Conservation (phyloP, 2,797 vertebrate species). For the Apodemus agrarius region DNA sequence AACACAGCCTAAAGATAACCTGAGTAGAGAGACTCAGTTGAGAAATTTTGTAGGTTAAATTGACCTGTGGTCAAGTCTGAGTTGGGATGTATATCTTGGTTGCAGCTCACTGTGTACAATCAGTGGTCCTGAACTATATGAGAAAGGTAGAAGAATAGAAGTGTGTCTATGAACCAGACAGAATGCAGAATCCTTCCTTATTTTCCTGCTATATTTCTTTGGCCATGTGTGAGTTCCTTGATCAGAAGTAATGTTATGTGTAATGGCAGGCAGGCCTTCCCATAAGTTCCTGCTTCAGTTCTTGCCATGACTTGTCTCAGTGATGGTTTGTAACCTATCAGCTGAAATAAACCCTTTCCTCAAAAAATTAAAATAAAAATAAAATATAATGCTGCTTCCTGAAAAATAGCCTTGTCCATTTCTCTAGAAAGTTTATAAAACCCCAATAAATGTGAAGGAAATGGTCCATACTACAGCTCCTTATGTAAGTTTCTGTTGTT, state of each 20-base stretch:
- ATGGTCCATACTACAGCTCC: neutral
- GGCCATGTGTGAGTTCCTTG: neutral
- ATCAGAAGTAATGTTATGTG: neutral
- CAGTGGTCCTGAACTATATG: neutral
- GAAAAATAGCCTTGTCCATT: neutral
- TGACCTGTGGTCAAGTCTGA: neutral
- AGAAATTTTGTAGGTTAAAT: neutral
- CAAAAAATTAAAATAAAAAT: neutral
- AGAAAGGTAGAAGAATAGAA: neutral
- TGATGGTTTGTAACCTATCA: too few relatives aligned
- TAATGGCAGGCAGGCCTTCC: neutral
- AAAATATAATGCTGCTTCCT: neutral
- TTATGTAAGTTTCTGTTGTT: neutral
- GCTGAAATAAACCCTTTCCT: neutral
- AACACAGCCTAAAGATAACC: neutral
- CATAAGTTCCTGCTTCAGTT: neutral
- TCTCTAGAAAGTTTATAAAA: neutral
- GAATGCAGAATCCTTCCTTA: neutral
- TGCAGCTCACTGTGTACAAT: neutral
- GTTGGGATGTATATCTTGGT: neutral
- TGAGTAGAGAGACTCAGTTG: neutral
- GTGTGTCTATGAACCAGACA: too few relatives aligned
- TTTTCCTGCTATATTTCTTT: neutral
- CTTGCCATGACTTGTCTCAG: neutral
- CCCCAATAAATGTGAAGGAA: neutral